Percentiles rank a stretch among this genome's conserved stretches.
These are phyloP conservation scores for Lepetodrilus schrolli DNA, from an alignment of 2,888 invertebrate genomes.

Conservation along the genomic window DNA sequence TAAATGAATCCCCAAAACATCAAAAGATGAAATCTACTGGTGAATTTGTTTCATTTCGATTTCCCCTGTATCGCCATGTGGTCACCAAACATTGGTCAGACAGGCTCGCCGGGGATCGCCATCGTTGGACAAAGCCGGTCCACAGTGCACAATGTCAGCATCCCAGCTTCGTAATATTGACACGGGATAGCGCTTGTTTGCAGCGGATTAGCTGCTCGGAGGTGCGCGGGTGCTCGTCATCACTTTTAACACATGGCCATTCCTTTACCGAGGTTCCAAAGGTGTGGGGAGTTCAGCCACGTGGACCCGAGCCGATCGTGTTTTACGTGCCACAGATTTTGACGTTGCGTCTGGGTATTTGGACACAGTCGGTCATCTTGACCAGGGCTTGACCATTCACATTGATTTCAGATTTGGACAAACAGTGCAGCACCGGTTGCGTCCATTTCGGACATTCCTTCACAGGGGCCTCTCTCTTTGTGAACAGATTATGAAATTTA, in stretches of 20 bases:
- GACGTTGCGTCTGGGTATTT: neutral
- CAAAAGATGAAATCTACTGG: neutral
- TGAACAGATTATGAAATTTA: constrained; percentile 12
- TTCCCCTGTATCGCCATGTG: too few species aligned
- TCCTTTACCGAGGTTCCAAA: too few species aligned
- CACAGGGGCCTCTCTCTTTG: neutral
- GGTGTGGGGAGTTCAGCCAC: too few species aligned
- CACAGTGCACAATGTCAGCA: too few species aligned
- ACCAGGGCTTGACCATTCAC: neutral
- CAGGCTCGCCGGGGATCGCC: too few species aligned
- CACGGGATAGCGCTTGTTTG: neutral
- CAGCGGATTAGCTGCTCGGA: neutral
- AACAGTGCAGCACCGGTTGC: neutral
- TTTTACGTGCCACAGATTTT: constrained; percentile 15
- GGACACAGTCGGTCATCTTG: constrained; percentile 19
- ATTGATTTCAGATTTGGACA: constrained; percentile 19
- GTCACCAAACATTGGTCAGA: too few species aligned
- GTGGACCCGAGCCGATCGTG: neutral
- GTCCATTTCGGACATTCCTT: constrained; percentile 16
- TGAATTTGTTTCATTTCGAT: neutral
- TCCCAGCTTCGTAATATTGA: constrained; percentile 9
- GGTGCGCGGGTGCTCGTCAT: neutral
- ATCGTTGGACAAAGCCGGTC: too few species aligned
- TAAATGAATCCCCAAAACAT: neutral
- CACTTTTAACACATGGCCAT: neutral